phyloP scores from a whole-genome alignment of 1,140 invertebrate genomes.

The Oreohelix idahoensis region DNA sequence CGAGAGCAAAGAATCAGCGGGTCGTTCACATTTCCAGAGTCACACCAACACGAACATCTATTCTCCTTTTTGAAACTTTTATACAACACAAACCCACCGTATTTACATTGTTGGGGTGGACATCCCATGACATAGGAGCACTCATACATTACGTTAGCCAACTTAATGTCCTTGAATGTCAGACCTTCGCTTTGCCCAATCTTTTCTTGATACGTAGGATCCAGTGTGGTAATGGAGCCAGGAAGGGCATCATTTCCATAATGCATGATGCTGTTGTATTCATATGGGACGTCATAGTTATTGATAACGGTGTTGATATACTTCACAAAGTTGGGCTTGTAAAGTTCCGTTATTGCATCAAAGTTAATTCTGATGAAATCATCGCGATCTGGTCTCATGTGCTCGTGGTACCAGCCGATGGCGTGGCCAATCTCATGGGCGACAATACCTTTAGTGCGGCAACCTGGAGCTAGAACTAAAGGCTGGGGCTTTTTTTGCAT shows the following conservation, averaged over 20 bases:
- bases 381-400: conserved; percentile 72
- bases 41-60: conserved; percentile 13
- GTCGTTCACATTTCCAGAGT: not conserved
- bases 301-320: conserved; percentile 93
- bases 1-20: not conserved
- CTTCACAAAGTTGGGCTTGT: conserved; percentile 92
- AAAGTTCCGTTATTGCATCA: conserved; percentile 55
- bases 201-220: conserved; percentile 47
- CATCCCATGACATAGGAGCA: conserved; percentile 36
- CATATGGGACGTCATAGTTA: conserved; percentile 91
- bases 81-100: not conserved
- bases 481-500: conserved; percentile 30
- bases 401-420: conserved; percentile 78
- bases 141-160: conserved; percentile 57
- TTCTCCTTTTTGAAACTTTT: not conserved
- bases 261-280: conserved; percentile 94
- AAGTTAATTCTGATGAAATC: conserved; percentile 63
- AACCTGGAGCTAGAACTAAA: conserved; percentile 18
- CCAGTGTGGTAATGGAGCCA: conserved; percentile 49
- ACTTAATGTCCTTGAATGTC: conserved; percentile 60
- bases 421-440: conserved; percentile 70
- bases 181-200: conserved; percentile 57
- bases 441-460: conserved; percentile 54
- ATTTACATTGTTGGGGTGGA: no score
- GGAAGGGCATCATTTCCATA: conserved; percentile 77